phyloP scores from a whole-genome alignment of 2,113 vertebrate genomes.

The Nerophis ophidion region DNA sequence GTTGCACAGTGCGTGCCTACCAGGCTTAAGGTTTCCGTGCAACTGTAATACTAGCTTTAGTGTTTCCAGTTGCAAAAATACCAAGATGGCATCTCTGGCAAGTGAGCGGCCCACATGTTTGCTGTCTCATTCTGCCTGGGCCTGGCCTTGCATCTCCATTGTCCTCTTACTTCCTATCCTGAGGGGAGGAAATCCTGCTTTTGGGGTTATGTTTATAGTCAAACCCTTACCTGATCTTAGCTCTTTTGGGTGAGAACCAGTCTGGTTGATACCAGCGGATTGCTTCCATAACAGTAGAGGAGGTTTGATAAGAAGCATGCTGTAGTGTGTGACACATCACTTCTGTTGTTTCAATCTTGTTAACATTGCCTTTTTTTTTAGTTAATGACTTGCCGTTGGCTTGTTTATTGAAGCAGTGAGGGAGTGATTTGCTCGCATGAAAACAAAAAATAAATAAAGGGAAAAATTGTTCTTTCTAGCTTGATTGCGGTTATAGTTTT shows the following conservation, averaged over 20 bases:
- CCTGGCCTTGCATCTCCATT: constrained; percentile 22
- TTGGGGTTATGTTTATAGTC: constrained; percentile 18
- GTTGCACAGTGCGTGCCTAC: neutral
- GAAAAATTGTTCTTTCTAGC: constrained; percentile 41
- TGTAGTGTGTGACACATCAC: constrained; percentile 51
- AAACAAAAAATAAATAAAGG: constrained; percentile 14
- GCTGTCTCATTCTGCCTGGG: constrained; percentile 20
- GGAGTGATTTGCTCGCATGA: constrained; percentile 26
- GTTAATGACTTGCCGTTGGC: constrained; percentile 48
- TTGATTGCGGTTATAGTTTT: constrained; percentile 46
- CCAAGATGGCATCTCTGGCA: constrained; percentile 21
- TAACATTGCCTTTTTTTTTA: constrained; percentile 56
- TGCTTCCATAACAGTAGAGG: constrained; percentile 51
- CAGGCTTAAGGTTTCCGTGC: constrained; percentile 13
- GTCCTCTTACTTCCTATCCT: constrained; percentile 37
- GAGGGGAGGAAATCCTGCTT: constrained; percentile 57
- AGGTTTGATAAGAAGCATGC: constrained; percentile 38
- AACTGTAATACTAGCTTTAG: constrained; percentile 34
- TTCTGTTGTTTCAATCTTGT: constrained; percentile 61
- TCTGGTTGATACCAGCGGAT: constrained; percentile 55
- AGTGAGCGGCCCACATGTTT: constrained; percentile 15
- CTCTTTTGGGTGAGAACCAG: constrained; percentile 17
- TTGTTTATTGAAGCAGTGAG: constrained; percentile 53
- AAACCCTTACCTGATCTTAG: constrained; percentile 1
- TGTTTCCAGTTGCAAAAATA: constrained; percentile 37